phyloP scores from a whole-genome alignment of 2,113 vertebrate genomes.

The Ancistrus triradiatus region DNA sequence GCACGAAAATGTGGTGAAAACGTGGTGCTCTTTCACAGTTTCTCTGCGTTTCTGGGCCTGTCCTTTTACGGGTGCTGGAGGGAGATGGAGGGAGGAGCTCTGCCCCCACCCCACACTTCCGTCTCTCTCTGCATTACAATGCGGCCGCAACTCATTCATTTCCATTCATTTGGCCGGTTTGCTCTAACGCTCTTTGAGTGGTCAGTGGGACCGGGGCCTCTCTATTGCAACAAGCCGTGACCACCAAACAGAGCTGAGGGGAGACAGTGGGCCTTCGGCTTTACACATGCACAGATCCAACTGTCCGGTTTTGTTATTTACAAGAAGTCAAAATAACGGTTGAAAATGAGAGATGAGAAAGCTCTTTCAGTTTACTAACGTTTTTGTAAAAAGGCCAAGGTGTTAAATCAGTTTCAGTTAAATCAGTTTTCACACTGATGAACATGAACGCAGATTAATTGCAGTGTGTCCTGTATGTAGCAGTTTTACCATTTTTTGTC shows the following conservation, averaged over 20 bases:
- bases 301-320: slow-evolving; percentile 29
- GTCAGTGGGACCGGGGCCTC: slow-evolving; percentile 61
- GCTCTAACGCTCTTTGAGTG: slow-evolving; percentile 57
- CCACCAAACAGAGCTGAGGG: slow-evolving; percentile 60
- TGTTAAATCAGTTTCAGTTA: too few species aligned
- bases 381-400: too few species aligned
- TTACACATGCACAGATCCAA: slow-evolving; percentile 36
- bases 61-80: slow-evolving; percentile 1
- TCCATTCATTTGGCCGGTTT: slow-evolving; percentile 62
- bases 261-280: slow-evolving; percentile 25
- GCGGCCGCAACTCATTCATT: slow-evolving; percentile 67
- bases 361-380: background rate
- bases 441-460: too few species aligned
- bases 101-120: slow-evolving; percentile 18
- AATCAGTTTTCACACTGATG: too few species aligned
- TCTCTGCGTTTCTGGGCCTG: slow-evolving; percentile 5
- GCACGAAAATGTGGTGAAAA: background rate
- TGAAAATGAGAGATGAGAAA: background rate
- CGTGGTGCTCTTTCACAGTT: background rate
- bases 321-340: slow-evolving; percentile 23
- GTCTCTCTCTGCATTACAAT: slow-evolving; percentile 67
- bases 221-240: slow-evolving; percentile 51
- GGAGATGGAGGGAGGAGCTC: slow-evolving; percentile 4
- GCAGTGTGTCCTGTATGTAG: too few species aligned
- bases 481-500: too few species aligned